phyloP scores from a whole-genome alignment of 2,797 vertebrate species.

The Coilia nasus region DNA sequence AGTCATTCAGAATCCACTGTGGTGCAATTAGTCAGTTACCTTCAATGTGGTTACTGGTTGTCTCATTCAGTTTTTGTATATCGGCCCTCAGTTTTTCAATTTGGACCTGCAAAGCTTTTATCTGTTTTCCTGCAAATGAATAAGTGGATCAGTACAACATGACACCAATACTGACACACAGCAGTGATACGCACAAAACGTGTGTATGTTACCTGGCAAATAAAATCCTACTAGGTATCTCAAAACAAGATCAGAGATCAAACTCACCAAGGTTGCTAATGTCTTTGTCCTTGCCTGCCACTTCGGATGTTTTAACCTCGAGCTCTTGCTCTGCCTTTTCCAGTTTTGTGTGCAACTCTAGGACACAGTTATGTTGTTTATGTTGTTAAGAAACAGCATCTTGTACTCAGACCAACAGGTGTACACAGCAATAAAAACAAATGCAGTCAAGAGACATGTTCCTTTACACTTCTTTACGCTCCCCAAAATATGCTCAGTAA shows the following conservation, averaged over 20 bases:
- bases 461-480: no score
- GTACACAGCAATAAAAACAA: no score
- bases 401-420: no score
- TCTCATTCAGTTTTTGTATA: not conserved
- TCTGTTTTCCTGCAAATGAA: conserved; percentile 33
- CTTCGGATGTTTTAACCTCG: conserved; percentile 24
- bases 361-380: not conserved
- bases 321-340: not conserved
- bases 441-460: no score
- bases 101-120: conserved; percentile 15
- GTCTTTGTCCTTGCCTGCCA: not conserved
- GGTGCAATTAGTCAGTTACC: conserved; percentile 40
- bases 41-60: not conserved
- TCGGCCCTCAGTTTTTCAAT: conserved; percentile 14
- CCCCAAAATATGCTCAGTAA: no score
- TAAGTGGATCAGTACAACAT: not conserved
- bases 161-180: not conserved
- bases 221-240: not conserved
- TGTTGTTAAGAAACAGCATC: conserved; percentile 7
- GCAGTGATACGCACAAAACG: not conserved
- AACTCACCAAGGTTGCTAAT: conserved; percentile 25
- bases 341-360: conserved; percentile 27
- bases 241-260: not conserved
- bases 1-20: not conserved
- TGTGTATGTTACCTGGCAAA: not conserved